Base-by-base conservation (phyloP, 2,888 invertebrate genomes). In the Pristionchus mayeri region DNA sequence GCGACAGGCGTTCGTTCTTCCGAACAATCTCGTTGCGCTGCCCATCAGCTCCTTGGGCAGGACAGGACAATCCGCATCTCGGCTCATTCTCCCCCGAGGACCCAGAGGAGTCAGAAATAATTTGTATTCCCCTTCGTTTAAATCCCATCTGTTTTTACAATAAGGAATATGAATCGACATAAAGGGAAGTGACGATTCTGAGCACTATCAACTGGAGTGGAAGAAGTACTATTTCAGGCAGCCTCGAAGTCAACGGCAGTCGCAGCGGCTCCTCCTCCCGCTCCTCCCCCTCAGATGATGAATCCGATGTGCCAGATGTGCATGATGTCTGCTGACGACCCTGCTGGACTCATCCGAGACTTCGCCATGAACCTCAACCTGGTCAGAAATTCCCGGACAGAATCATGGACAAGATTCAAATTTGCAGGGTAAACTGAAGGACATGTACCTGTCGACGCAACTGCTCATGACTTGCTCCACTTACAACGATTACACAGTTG, bases 401-500 rank as follows among this genome's bases (percentile, higher is more conserved):
- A 34, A 18, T 13, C 16, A 16, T 37, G 34, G 3, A 9, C 13
- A 11, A 75, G 6, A 57, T 24, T 44, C 24, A 24, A 13, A n/a
- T 3, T 44, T 44, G 0, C 48, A 89, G 90, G 86, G 86, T 48
- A 91, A 90, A 84, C 88, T 91, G 24, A 90, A 88, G 82, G 89
- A 90, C 81, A 75, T 91, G 60, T 89, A 89, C 83, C 86, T 92
- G 37, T 86, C 88, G 24, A 83, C 90, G 3, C 91, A 91, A 84
- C 87, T 91, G 60, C 83, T 92, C 30, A 88, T 88, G 60, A 87
- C 88, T 16, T 89, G 89, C 81, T 91, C 91, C 37, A 91, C 91
- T 18, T 85, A 84, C 60, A 89, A 90, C 71, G 91, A 91, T 86
- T 91, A 88, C 83, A 90, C 91, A 18, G 87, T 91, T 52, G 91